Conservation (phyloP, 2,113 vertebrate species). For the Beaufortia kweichowensis region DNA sequence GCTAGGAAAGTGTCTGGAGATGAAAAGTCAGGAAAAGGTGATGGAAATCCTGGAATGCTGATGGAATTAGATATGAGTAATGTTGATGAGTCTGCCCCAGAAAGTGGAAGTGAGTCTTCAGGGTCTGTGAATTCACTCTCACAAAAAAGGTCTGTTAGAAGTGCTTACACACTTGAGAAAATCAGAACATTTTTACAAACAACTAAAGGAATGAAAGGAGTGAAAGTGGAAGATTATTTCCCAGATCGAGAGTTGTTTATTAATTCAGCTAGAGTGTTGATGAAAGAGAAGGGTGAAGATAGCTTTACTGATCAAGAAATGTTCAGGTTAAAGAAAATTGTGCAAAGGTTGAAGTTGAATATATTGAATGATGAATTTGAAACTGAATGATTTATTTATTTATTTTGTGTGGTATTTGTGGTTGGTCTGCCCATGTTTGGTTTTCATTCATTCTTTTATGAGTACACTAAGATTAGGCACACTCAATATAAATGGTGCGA, state of each 20-base stretch:
- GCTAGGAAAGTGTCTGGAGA: not conserved
- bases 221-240: not conserved
- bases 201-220: no score
- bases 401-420: no score
- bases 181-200: not conserved
- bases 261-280: no score
- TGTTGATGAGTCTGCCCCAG: not conserved
- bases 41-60: not conserved
- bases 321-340: no score
- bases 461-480: not conserved
- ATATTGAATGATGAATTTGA: no score
- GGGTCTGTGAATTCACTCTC: no score
- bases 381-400: no score
- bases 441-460: not conserved
- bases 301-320: no score
- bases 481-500: slow-evolving; percentile 7
- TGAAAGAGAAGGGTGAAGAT: no score
- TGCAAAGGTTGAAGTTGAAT: no score
- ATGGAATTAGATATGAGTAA: not conserved
- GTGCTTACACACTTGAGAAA: not conserved
- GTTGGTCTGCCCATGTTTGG: not conserved
- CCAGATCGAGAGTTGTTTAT: no score
- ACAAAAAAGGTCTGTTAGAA: slow-evolving; percentile 1
- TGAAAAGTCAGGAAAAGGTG: not conserved
- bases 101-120: no score